phyloP scores from a whole-genome alignment of 2,888 invertebrate genomes.

The Alviniconcha strummeri region DNA sequence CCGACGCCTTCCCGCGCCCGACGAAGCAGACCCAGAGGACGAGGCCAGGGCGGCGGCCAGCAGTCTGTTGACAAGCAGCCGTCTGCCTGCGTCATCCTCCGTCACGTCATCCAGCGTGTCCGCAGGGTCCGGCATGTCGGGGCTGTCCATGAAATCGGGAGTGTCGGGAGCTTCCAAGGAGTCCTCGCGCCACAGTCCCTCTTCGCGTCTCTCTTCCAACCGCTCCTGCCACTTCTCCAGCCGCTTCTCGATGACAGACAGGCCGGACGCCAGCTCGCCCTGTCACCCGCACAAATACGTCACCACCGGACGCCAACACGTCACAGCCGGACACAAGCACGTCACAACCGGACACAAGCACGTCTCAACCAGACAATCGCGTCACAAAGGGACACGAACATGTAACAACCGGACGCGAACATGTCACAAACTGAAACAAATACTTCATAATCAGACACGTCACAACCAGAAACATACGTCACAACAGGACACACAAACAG shows the following conservation, averaged over 20 bases:
- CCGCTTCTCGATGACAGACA: constrained; percentile 37
- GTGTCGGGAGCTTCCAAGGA: constrained; percentile 9
- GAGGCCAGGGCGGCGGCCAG: constrained; percentile 3
- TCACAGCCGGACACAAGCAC: too few relatives aligned
- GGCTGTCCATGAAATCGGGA: constrained; percentile 16
- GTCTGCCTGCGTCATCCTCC: constrained; percentile 26
- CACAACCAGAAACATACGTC: too few relatives aligned
- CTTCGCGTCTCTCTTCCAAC: constrained; percentile 38
- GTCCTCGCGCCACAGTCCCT: constrained; percentile 42
- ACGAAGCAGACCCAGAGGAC: neutral
- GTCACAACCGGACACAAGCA: too few relatives aligned
- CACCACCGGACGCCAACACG: too few relatives aligned
- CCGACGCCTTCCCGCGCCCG: constrained; percentile 11
- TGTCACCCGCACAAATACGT: neutral
- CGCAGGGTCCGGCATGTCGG: constrained; percentile 9
- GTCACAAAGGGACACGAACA: too few relatives aligned
- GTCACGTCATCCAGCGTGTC: constrained; percentile 30
- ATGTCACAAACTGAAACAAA: too few relatives aligned
- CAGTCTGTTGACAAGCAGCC: constrained; percentile 28
- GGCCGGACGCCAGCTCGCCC: constrained; percentile 35
- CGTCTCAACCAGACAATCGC: too few relatives aligned
- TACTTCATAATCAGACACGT: too few relatives aligned
- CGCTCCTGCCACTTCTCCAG: constrained; percentile 37
- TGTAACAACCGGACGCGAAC: too few relatives aligned
- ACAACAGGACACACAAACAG: too few relatives aligned